Percentiles rank a stretch among this genome's conserved stretches.
These are phyloP conservation scores for Deroplatys truncata DNA, from an alignment of 2,888 invertebrate species.

Conservation along the genomic window DNA sequence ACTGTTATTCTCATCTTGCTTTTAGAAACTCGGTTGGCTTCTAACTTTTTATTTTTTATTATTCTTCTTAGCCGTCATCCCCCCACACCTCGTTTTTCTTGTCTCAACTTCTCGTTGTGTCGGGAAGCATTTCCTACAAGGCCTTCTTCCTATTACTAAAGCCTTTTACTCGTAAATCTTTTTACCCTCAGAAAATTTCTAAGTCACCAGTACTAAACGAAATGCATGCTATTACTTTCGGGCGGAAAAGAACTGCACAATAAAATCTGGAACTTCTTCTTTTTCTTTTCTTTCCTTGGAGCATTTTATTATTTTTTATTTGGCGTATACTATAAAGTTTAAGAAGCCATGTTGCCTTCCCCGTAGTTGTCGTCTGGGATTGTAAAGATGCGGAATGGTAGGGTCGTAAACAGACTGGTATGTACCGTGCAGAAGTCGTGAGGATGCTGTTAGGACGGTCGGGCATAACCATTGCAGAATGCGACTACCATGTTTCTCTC, in stretches of 20 bases:
- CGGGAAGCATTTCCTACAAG: background rate
- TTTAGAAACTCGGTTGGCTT: background rate
- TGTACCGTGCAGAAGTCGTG: background rate
- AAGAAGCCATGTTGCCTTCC: background rate
- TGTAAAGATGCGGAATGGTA: background rate
- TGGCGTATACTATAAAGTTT: background rate
- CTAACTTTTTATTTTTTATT: too few species aligned
- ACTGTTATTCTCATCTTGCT: background rate
- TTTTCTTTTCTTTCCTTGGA: background rate
- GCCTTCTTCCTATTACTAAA: background rate
- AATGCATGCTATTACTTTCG: background rate
- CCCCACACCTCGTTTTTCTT: background rate
- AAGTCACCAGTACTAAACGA: background rate
- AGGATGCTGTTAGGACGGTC: background rate
- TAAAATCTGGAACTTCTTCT: slow-evolving; percentile 1
- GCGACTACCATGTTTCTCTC: too few species aligned
- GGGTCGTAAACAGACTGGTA: background rate
- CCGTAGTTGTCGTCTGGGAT: background rate
- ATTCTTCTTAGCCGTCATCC: background rate
- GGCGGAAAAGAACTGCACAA: background rate
- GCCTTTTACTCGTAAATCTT: slow-evolving; percentile 8
- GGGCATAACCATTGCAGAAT: background rate
- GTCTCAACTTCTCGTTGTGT: background rate
- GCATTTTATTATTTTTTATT: background rate
- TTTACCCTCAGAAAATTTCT: slow-evolving; percentile 1